Percentiles rank a stretch among this genome's conserved stretches.
Evolutionary conservation across 2,113 vertebrate genomes (phyloP).

Genomic region (Tauraco erythrolophus): DNA sequence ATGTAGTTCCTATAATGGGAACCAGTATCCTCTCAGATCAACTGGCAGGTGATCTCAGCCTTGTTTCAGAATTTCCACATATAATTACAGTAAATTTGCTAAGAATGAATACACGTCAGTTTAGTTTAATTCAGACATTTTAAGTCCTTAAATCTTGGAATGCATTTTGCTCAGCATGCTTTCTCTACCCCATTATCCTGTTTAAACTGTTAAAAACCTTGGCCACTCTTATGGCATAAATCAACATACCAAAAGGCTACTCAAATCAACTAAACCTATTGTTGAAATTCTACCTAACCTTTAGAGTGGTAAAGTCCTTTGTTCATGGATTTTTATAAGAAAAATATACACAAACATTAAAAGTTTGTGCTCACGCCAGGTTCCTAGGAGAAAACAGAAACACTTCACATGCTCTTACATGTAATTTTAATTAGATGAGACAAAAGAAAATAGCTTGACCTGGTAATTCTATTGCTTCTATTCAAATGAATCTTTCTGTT

Average conservation of each 20-base stretch:
- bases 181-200: slow-evolving; percentile 39
- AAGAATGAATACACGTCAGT: slow-evolving; percentile 50
- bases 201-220: slow-evolving; percentile 62
- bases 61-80: slow-evolving; percentile 36
- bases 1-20: slow-evolving; percentile 8
- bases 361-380: not conserved
- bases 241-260: slow-evolving; percentile 54
- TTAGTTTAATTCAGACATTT: slow-evolving; percentile 61
- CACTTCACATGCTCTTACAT: not conserved
- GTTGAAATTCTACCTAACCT: slow-evolving; percentile 45
- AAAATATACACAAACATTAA: slow-evolving; percentile 26
- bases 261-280: slow-evolving; percentile 46
- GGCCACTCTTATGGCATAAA: slow-evolving; percentile 56
- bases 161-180: slow-evolving; percentile 52
- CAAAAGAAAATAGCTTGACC: slow-evolving; percentile 5
- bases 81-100: slow-evolving; percentile 49
- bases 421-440: slow-evolving; percentile 14
- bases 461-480: not conserved
- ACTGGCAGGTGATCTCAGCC: slow-evolving; percentile 30
- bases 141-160: slow-evolving; percentile 51
- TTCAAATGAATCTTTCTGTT: not conserved
- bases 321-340: slow-evolving; percentile 33
- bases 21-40: slow-evolving; percentile 11
- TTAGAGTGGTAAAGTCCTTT: slow-evolving; percentile 32
- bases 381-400: not conserved